Conservation (phyloP, 2,888 invertebrate species). For the Aphodius sticticus region DNA sequence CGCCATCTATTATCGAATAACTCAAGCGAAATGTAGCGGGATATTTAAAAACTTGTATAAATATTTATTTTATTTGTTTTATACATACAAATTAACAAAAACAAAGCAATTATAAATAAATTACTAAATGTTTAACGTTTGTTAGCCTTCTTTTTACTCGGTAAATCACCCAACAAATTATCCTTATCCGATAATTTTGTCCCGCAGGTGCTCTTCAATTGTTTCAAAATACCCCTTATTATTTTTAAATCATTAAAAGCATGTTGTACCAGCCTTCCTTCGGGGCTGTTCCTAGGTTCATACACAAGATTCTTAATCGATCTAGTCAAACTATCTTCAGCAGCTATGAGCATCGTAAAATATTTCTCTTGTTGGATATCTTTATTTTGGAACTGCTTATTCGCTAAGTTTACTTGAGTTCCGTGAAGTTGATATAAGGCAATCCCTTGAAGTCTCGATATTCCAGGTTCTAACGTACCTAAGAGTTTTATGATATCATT, state of each 20-base stretch:
- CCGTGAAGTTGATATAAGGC: conserved; percentile 79
- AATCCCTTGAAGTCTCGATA: conserved; percentile 75
- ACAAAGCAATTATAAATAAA: too few species aligned
- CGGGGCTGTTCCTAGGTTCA: conserved; percentile 76
- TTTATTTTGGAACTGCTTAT: conserved; percentile 67
- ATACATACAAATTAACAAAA: too few species aligned
- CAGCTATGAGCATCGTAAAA: conserved; percentile 64
- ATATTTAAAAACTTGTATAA: background rate
- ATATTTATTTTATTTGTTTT: background rate
- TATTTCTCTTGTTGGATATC: conserved; percentile 67
- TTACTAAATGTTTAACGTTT: background rate
- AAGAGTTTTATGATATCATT: conserved; percentile 71
- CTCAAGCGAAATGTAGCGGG: background rate
- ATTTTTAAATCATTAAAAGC: conserved; percentile 56
- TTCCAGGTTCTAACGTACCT: conserved; percentile 74
- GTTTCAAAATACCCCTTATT: conserved; percentile 33
- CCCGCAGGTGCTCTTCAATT: conserved; percentile 21
- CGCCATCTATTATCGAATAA: background rate
- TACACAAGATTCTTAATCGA: conserved; percentile 72
- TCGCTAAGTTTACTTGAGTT: conserved; percentile 70
- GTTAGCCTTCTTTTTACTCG: background rate
- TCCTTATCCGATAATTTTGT: conserved; percentile 26
- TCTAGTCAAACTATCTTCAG: conserved; percentile 68
- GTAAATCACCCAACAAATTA: conserved; percentile 15
- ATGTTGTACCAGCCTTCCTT: conserved; percentile 73